These are phyloP conservation scores for Diglossa cyanea DNA, from an alignment of 2,797 vertebrate species.

Conservation along the genomic window DNA sequence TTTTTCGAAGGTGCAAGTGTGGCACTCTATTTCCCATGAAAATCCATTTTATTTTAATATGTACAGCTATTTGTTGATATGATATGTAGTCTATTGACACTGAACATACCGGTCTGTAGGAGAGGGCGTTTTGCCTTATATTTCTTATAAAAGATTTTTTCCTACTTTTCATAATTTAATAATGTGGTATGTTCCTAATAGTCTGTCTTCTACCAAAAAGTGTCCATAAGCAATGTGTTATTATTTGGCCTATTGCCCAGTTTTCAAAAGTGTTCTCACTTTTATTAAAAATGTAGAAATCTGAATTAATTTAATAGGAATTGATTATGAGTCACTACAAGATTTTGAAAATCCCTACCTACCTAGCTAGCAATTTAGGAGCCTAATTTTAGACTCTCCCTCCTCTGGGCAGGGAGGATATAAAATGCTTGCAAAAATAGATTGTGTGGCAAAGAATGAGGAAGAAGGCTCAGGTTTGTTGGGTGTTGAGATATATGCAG, in stretches of 20 bases:
- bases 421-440: neutral
- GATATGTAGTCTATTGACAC: neutral
- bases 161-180: neutral
- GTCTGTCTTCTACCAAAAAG: neutral
- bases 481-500: neutral
- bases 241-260: neutral
- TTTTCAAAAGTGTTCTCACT: neutral
- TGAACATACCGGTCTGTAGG: neutral
- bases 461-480: neutral
- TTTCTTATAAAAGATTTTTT: neutral
- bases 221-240: neutral
- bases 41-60: neutral
- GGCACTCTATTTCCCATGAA: neutral
- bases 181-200: neutral
- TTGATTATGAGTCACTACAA: constrained; percentile 28
- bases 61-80: neutral
- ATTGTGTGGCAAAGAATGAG: neutral
- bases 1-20: neutral
- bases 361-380: neutral
- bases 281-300: neutral
- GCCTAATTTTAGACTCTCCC: neutral
- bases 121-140: neutral
- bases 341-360: neutral
- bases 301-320: constrained; percentile 21
- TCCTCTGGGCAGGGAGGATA: neutral